A percentile compares a stretch with the other conserved stretches of the same genome.
phyloP scores from a whole-genome alignment of 1,140 invertebrate species.

The Berghia stephanieae region DNA sequence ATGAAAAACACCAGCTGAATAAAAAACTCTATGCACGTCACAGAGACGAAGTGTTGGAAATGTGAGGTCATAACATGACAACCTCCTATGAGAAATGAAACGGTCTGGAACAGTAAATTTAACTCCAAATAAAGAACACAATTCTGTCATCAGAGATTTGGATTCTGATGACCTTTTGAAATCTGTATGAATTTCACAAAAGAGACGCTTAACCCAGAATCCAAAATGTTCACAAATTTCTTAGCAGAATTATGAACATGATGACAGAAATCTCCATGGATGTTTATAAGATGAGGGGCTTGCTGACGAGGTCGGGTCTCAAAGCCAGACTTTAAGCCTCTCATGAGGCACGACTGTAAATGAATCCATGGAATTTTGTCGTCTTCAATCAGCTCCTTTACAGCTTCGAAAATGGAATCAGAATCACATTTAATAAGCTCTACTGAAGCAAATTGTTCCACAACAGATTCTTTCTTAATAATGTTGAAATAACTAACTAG shows the following conservation, averaged over 20 bases:
- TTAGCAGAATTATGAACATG: constrained; percentile 40
- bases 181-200: constrained; percentile 39
- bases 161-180: constrained; percentile 42
- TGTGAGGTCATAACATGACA: constrained; percentile 43
- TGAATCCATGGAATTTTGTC: not conserved
- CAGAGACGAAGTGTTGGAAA: constrained; percentile 30
- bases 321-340: constrained; percentile 34
- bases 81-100: constrained; percentile 41
- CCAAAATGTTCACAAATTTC: constrained; percentile 39
- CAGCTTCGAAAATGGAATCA: not conserved
- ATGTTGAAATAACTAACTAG: not conserved
- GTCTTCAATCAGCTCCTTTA: not conserved
- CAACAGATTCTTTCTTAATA: not conserved
- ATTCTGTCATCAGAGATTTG: constrained; percentile 25
- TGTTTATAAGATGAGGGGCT: constrained; percentile 38
- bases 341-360: constrained; percentile 29
- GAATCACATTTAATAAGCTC: not conserved
- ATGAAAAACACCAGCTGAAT: constrained; percentile 14
- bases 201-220: constrained; percentile 29
- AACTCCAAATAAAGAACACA: constrained; percentile 39
- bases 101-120: constrained; percentile 36
- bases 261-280: constrained; percentile 40
- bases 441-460: not conserved
- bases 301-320: constrained; percentile 29
- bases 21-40: constrained; percentile 39